These are phyloP conservation scores for Caenorhabditis sulstoni DNA, from an alignment of 2,888 invertebrate species.

Conservation along the genomic window DNA sequence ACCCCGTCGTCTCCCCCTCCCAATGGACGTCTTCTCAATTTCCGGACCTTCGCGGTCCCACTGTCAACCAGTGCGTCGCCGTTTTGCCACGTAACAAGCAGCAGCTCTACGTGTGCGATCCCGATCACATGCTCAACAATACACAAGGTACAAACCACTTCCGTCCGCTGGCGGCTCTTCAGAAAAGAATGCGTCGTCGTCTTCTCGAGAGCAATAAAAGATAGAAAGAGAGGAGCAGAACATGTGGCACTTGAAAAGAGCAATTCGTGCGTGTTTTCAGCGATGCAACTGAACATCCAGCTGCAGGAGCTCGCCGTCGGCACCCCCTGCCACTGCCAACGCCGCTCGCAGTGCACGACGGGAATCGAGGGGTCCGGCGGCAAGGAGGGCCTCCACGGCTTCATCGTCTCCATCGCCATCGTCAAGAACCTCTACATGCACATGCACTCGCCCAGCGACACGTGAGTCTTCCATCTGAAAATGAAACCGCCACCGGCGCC, in stretches of 20 bases:
- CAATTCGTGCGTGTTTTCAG: conserved; percentile 48
- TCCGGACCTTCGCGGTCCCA: conserved; percentile 75
- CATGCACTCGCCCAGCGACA: conserved; percentile 79
- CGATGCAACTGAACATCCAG: conserved; percentile 72
- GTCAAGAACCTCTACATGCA: conserved; percentile 79
- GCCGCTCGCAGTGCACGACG: conserved; percentile 76
- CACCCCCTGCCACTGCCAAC: conserved; percentile 79
- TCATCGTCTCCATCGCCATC: conserved; percentile 79
- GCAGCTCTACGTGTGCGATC: conserved; percentile 79
- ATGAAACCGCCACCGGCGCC: conserved; percentile 6
- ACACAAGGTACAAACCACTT: conserved; percentile 71
- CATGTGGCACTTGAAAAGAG: conserved; percentile 40
- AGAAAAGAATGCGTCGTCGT: too few species aligned
- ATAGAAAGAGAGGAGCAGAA: conserved; percentile 18
- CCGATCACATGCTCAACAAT: conserved; percentile 78
- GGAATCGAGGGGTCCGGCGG: conserved; percentile 62
- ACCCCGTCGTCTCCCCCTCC: conserved; percentile 4
- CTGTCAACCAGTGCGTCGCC: conserved; percentile 69
- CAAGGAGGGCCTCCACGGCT: conserved; percentile 77
- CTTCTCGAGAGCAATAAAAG: conserved; percentile 39
- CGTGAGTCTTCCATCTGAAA: conserved; percentile 60
- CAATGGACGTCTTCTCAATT: conserved; percentile 71
- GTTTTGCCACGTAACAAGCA: conserved; percentile 64
- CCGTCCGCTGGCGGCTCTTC: too few species aligned
- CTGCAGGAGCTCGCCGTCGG: conserved; percentile 75